These are phyloP conservation scores for Cheilosia impressa DNA, from an alignment of 2,888 invertebrate species.

Conservation along the genomic window DNA sequence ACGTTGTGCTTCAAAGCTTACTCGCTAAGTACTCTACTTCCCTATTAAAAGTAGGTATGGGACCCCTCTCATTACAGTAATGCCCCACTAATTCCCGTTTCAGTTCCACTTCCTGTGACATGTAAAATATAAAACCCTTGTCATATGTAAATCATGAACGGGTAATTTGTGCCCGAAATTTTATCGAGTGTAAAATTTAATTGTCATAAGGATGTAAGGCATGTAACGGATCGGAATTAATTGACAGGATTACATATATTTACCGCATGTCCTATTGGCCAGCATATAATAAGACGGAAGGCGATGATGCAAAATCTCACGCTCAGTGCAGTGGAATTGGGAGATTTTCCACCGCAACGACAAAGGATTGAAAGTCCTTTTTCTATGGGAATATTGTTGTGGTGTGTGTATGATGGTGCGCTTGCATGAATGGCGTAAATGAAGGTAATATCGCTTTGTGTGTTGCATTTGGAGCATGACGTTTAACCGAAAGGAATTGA, in stretches of 20 bases:
- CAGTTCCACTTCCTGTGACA: slow-evolving; percentile 27
- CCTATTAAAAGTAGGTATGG: slow-evolving; percentile 7
- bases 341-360: slow-evolving; percentile 18
- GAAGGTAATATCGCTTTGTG: slow-evolving; percentile 58
- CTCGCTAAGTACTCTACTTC: not conserved
- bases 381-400: not conserved
- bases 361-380: slow-evolving; percentile 48
- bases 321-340: slow-evolving; percentile 12
- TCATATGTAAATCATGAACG: slow-evolving; percentile 70
- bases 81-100: slow-evolving; percentile 56
- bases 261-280: slow-evolving; percentile 3
- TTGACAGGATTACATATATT: slow-evolving; percentile 35
- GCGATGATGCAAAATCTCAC: slow-evolving; percentile 35
- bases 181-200: slow-evolving; percentile 73
- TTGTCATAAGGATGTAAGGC: slow-evolving; percentile 67
- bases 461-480: slow-evolving; percentile 67
- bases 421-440: slow-evolving; percentile 17
- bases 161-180: slow-evolving; percentile 67
- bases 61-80: slow-evolving; percentile 41
- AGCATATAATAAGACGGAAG: slow-evolving; percentile 22
- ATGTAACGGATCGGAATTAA: slow-evolving; percentile 11
- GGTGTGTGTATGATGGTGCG: not conserved
- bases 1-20: not conserved
- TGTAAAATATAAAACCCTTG: slow-evolving; percentile 46
- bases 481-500: slow-evolving; percentile 63